Evolutionary conservation across 2,888 invertebrate species (phyloP).

Genomic region (Limnephilus lunatus): DNA sequence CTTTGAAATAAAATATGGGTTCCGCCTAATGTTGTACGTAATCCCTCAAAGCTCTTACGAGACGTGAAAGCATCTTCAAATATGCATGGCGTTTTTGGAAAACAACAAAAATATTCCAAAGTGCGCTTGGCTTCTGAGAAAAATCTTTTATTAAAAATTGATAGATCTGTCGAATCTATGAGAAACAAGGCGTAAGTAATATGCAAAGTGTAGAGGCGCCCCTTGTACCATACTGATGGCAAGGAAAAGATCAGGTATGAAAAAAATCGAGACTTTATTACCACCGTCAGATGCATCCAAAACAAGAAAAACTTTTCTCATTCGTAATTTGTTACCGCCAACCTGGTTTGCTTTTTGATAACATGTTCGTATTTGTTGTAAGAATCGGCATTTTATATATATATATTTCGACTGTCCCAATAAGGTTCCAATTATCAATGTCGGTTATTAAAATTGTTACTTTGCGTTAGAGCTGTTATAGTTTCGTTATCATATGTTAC

Average conservation of each 20-base stretch:
- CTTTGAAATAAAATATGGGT: slow-evolving; percentile 8
- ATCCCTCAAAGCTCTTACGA: background rate
- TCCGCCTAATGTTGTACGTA: background rate
- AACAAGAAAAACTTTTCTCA: background rate
- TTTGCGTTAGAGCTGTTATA: too few species aligned
- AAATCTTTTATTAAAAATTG: slow-evolving; percentile 39
- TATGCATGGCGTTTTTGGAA: slow-evolving; percentile 3
- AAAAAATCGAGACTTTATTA: background rate
- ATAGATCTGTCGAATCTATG: slow-evolving; percentile 4
- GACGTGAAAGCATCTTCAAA: slow-evolving; percentile 33
- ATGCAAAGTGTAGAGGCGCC: background rate
- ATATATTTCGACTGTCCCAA: too few species aligned
- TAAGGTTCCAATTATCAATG: too few species aligned
- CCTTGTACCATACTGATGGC: background rate
- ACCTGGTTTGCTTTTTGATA: too few species aligned
- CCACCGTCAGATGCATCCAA: background rate
- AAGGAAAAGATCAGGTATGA: background rate
- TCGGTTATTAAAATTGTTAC: too few species aligned
- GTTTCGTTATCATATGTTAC: too few species aligned
- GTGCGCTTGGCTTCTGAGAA: slow-evolving; percentile 16
- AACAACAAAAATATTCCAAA: slow-evolving; percentile 9
- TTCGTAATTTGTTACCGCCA: background rate
- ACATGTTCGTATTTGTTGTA: too few species aligned
- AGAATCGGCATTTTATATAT: too few species aligned
- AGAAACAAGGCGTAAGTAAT: background rate